Evolutionary conservation across 2,888 invertebrate genomes (phyloP), one percentile per base, ranked within the genome.

Genomic region (Frankliniella intonsa): DNA sequence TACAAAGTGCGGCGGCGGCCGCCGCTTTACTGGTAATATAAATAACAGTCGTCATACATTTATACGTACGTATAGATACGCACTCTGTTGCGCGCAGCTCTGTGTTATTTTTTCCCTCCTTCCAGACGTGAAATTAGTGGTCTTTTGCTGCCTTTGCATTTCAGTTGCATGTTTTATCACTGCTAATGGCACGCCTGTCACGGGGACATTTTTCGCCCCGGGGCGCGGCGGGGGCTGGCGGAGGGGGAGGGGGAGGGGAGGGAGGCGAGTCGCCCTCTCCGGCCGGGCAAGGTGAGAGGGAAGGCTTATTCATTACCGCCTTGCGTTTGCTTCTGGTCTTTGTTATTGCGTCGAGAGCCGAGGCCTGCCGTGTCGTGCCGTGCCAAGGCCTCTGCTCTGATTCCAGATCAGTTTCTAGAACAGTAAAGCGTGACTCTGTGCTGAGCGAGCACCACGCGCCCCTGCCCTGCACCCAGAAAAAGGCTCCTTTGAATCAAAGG

Each of bases 111-210:
- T 38, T 38, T 38, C 38, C 38, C 5, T 38, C 38, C 5, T 38
- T 62, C 62, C 19, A 62, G 62, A 14, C 62, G 62, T 62, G 62
- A n/a, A 62, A 62, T 62, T 62, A 62, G 62, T 62, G 62, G 62
- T n/a, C 62, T 62, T 62, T 76, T 76, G 69, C 69, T 76, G 69
- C 69, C 69, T 76, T 25, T 76, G 69, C 69, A 76, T 76, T 76
- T 62, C 62, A 62, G 62, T 62, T 62, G 62, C 69, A 25, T 76
- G 69, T 76, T 76, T 76, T 76, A 76, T 76, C 69, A 76, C 69
- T 76, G 69, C 69, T 76, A 76, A 76, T 76, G 69, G 22, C 69
- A 76, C 69, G n/a, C 25, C 69, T 76, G 69, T 76, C 69, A 76
- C 22, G 69, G 69, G 22, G 69, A 76, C 69, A 25, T 25, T 22